A percentile compares a stretch with the other conserved stretches of the same genome.
Conservation (phyloP, 2,113 vertebrate genomes). For the Passer montanus region DNA sequence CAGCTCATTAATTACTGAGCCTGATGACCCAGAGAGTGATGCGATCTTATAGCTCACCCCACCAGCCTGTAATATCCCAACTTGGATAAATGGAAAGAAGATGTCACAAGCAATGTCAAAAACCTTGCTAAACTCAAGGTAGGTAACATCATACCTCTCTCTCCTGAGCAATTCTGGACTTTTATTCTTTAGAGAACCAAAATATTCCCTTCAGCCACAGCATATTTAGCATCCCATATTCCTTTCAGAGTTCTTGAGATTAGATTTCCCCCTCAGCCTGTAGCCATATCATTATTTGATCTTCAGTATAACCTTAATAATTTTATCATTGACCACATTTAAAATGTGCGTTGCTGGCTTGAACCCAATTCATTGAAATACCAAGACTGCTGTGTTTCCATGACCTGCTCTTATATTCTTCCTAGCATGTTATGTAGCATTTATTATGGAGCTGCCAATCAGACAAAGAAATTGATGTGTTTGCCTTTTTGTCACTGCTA, state of each 20-base stretch:
- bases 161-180: neutral
- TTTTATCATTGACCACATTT: neutral
- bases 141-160: neutral
- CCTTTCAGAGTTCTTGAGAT: neutral
- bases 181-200: slow-evolving; percentile 6
- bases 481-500: neutral
- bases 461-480: neutral
- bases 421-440: neutral
- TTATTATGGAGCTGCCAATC: neutral
- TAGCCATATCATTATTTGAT: slow-evolving; percentile 1
- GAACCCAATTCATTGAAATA: neutral
- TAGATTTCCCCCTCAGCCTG: neutral
- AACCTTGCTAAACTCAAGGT: neutral
- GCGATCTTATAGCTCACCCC: neutral
- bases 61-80: neutral
- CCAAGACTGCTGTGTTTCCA: neutral
- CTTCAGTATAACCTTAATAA: neutral
- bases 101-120: neutral
- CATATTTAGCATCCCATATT: neutral
- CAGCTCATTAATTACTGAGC: neutral
- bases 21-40: neutral
- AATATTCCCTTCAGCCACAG: neutral
- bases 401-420: neutral
- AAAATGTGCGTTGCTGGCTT: neutral
- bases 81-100: neutral